These are phyloP conservation scores for Campoletis sonorensis DNA, from an alignment of 1,140 invertebrate genomes.

Conservation along the genomic window DNA sequence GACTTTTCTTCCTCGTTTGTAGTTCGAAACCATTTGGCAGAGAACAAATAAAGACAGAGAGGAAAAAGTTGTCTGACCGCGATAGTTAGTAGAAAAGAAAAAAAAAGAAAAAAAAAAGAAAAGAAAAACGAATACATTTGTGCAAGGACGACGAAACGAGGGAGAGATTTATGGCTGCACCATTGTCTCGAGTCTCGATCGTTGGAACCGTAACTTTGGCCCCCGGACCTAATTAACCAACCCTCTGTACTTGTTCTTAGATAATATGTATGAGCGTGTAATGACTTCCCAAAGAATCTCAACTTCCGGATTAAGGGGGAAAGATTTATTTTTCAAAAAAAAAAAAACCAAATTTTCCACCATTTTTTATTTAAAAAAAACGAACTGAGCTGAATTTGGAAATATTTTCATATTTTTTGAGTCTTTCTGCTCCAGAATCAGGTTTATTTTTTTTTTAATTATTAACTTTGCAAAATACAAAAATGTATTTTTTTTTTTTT, in stretches of 20 bases:
- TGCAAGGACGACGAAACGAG: neutral
- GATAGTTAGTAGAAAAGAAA: neutral
- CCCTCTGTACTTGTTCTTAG: conserved; percentile 11
- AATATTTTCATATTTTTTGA: no score
- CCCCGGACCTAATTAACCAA: conserved; percentile 49
- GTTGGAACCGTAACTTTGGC: conserved; percentile 29
- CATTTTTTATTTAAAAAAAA: no score
- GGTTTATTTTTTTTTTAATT: no score
- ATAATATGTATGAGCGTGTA: conserved; percentile 8
- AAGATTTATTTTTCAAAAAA: no score
- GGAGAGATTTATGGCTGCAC: conserved; percentile 49
- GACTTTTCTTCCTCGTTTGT: neutral
- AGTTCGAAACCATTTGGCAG: neutral
- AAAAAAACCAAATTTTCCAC: no score
- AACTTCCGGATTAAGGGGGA: neutral
- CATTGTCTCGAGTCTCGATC: conserved; percentile 56
- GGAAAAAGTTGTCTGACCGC: neutral
- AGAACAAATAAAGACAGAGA: conserved; percentile 2
- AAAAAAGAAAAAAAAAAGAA: no score
- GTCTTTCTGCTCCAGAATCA: no score
- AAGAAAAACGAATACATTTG: neutral
- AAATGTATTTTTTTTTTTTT: no score
- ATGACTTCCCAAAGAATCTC: neutral
- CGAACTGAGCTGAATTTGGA: no score
- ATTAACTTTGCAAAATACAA: no score